phyloP scores from a whole-genome alignment of 1,140 invertebrate genomes.

The Theocolax elegans region DNA sequence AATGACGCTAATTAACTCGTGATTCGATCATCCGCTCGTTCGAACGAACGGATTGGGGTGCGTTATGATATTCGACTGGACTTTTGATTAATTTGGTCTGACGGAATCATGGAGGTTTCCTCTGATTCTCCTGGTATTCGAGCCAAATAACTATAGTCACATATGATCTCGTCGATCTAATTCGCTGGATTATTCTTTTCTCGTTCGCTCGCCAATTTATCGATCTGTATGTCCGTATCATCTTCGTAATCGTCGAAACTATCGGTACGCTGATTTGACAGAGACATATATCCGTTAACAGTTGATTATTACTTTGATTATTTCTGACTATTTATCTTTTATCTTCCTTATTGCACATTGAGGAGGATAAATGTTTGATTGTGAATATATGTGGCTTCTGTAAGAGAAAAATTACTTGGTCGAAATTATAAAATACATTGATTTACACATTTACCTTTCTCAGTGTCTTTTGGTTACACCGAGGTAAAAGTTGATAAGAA shows the following conservation, averaged over 20 bases:
- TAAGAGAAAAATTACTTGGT: too few relatives aligned
- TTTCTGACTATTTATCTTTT: too few relatives aligned
- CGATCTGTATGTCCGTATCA: background rate
- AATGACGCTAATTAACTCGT: constrained; percentile 49
- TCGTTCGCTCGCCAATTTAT: background rate
- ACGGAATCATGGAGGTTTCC: constrained; percentile 6
- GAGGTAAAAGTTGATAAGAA: too few relatives aligned
- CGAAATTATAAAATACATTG: too few relatives aligned
- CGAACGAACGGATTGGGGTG: constrained; percentile 48
- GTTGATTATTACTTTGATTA: too few relatives aligned
- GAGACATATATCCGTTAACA: background rate
- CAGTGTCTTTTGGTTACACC: too few relatives aligned
- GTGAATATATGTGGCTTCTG: too few relatives aligned
- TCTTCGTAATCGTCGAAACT: too few relatives aligned
- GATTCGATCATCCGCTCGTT: constrained; percentile 51
- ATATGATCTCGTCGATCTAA: constrained; percentile 4
- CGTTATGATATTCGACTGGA: constrained; percentile 48
- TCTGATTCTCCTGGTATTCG: too few relatives aligned
- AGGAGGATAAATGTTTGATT: too few relatives aligned
- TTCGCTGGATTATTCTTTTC: constrained; percentile 9
- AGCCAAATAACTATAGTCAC: background rate
- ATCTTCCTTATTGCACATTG: too few relatives aligned
- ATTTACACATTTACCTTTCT: too few relatives aligned
- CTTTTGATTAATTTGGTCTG: constrained; percentile 49
- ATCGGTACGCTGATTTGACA: background rate